Evolutionary conservation across 2,888 invertebrate genomes (phyloP).

Genomic region (Didymodactylos carnosus): DNA sequence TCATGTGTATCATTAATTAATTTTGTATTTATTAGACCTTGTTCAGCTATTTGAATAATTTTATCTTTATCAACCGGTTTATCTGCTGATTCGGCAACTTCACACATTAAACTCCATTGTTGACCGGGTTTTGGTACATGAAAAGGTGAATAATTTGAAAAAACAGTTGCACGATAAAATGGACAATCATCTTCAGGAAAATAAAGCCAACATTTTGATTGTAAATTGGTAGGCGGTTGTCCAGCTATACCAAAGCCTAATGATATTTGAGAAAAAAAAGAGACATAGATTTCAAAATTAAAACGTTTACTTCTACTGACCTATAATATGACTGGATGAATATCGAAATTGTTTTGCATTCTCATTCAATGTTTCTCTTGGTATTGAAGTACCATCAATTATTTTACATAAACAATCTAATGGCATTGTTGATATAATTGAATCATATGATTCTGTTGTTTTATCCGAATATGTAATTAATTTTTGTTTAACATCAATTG

Average conservation of each 20-base stretch:
- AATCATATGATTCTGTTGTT: background rate
- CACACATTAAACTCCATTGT: conserved; percentile 8
- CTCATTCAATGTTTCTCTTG: background rate
- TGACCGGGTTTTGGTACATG: conserved; percentile 6
- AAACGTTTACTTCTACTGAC: too few species aligned
- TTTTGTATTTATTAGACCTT: conserved; percentile 5
- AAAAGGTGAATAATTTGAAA: conserved; percentile 10
- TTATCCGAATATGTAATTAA: background rate
- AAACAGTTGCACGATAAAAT: conserved; percentile 4
- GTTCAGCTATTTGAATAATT: background rate
- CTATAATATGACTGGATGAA: conserved; percentile 5
- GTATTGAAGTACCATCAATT: background rate
- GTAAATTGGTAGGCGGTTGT: background rate
- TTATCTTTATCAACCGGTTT: background rate
- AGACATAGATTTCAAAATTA: too few species aligned
- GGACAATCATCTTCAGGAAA: conserved; percentile 3
- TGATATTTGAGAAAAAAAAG: too few species aligned
- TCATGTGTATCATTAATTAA: background rate
- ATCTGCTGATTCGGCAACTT: background rate
- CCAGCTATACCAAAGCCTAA: conserved; percentile 4
- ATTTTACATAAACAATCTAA: background rate
- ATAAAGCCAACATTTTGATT: conserved; percentile 6
- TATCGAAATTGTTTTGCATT: background rate
- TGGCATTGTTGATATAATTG: background rate
- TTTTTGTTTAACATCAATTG: background rate